phyloP scores from a whole-genome alignment of 2,113 vertebrate genomes.

The Rhinolophus sinicus region DNA sequence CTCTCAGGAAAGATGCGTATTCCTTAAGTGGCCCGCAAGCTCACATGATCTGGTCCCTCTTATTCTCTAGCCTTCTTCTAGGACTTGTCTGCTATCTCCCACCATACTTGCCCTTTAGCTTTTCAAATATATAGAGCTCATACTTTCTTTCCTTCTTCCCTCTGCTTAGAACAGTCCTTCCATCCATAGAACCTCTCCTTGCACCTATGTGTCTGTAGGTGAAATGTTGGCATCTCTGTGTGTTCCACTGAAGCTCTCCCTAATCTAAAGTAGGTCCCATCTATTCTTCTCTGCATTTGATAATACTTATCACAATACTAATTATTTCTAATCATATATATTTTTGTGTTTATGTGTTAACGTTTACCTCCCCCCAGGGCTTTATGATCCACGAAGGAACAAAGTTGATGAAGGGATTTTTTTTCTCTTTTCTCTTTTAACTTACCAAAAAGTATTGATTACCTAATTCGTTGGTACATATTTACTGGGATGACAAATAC shows the following conservation, averaged over 20 bases:
- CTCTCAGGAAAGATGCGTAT: not conserved
- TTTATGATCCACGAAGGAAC: not conserved
- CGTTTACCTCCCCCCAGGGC: not conserved
- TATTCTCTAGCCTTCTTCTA: not conserved
- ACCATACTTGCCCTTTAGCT: not conserved
- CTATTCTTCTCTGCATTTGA: not conserved
- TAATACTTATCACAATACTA: not conserved
- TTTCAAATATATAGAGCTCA: not conserved
- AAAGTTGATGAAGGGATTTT: not conserved
- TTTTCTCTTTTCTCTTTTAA: not conserved
- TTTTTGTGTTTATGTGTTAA: not conserved
- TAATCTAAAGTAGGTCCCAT: not conserved
- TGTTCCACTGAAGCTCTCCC: not conserved
- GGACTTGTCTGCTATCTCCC: not conserved
- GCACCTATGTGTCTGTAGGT: not conserved
- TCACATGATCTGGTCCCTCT: not conserved
- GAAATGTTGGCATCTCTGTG: not conserved
- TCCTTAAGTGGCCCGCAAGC: not conserved
- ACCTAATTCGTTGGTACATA: not conserved
- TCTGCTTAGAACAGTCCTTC: not conserved
- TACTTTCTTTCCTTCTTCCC: not conserved
- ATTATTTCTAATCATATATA: not conserved
- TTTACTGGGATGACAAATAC: not conserved
- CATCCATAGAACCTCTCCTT: not conserved
- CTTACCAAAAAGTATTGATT: not conserved